phyloP scores from a whole-genome alignment of 2,888 invertebrate species.

The Emmelina monodactyla region DNA sequence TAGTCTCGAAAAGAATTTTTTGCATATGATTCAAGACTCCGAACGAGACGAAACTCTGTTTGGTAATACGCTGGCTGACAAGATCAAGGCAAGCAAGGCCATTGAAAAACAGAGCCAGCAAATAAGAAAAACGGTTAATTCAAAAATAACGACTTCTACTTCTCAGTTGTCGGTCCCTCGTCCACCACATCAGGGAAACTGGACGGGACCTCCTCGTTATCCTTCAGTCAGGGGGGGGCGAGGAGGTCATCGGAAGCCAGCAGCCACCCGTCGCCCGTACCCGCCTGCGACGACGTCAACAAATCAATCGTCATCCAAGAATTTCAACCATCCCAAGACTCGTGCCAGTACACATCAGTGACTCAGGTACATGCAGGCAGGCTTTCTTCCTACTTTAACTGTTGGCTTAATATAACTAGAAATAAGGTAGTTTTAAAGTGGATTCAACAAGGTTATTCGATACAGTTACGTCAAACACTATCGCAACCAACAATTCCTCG shows the following conservation, averaged over 20 bases:
- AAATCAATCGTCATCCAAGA: not conserved
- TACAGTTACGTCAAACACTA: not conserved
- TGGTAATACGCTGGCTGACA: slow-evolving; percentile 9
- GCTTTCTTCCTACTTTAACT: not conserved
- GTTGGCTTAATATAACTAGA: too few relatives aligned
- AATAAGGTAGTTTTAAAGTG: not conserved
- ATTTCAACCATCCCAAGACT: not conserved
- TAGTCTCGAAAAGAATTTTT: too few relatives aligned
- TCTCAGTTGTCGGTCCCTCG: slow-evolving; percentile 1
- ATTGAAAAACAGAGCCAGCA: slow-evolving; percentile 8
- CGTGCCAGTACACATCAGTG: slow-evolving; percentile 6
- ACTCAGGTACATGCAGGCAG: slow-evolving; percentile 7
- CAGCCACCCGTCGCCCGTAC: slow-evolving; percentile 2
- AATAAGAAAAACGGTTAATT: slow-evolving; percentile 5
- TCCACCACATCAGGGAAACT: slow-evolving; percentile 11
- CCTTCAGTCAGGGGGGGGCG: slow-evolving; percentile 15
- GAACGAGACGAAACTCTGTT: slow-evolving; percentile 13
- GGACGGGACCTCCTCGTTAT: slow-evolving; percentile 15
- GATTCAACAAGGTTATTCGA: not conserved
- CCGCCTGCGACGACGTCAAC: not conserved
- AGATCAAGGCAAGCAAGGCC: slow-evolving; percentile 12
- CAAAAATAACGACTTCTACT: not conserved
- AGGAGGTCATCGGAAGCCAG: slow-evolving; percentile 3
- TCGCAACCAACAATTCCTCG: not conserved
- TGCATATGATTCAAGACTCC: slow-evolving; percentile 12